phyloP scores from a whole-genome alignment of 2,113 vertebrate species.

The Antechinus flavipes region DNA sequence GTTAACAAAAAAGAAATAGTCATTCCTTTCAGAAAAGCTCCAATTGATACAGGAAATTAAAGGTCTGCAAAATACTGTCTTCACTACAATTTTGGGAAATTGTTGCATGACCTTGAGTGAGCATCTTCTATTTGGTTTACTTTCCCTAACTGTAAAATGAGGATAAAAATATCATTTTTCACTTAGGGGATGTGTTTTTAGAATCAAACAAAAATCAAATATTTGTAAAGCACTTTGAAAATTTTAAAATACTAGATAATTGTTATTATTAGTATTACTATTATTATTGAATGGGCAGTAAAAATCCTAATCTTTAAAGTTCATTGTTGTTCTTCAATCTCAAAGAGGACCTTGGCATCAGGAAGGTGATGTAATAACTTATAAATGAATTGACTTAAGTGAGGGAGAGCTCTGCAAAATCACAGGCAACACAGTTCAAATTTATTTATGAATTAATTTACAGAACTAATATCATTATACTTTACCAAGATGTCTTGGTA shows the following conservation, averaged over 20 bases:
- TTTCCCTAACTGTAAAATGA: not conserved
- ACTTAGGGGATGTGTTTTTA: not conserved
- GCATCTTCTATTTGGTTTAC: not conserved
- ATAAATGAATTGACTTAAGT: too few species aligned
- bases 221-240: not conserved
- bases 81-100: not conserved
- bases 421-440: not conserved
- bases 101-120: not conserved
- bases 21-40: not conserved
- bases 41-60: not conserved
- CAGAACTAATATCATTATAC: not conserved
- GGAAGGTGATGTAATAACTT: too few species aligned
- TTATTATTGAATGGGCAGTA: not conserved
- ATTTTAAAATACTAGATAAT: not conserved
- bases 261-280: not conserved
- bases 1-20: not conserved
- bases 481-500: not conserved
- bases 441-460: not conserved
- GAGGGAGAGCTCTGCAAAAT: too few species aligned
- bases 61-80: not conserved
- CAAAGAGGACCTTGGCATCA: too few species aligned
- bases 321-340: too few species aligned
- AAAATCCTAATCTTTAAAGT: not conserved
- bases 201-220: not conserved
- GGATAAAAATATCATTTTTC: not conserved